phyloP scores from a whole-genome alignment of 2,797 vertebrate species.

The Varecia variegata region DNA sequence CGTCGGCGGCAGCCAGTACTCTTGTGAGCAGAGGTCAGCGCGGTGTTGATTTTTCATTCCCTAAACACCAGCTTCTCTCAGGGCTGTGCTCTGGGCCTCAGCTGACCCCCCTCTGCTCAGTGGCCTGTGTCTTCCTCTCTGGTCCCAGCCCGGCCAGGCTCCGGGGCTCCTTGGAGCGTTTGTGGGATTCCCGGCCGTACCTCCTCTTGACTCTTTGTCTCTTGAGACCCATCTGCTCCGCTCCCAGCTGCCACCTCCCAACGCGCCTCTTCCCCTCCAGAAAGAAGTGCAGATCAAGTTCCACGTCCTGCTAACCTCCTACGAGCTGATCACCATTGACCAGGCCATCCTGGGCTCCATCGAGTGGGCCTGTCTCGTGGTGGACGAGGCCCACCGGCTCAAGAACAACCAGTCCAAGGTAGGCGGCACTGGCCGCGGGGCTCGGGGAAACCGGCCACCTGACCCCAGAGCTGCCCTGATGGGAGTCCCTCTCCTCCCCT shows the following conservation, averaged over 20 bases:
- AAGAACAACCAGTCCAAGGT: conserved; percentile 99
- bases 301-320: conserved; percentile 96
- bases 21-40: rapidly evolving
- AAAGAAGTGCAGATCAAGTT: conserved; percentile 98
- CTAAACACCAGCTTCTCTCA: rapidly evolving
- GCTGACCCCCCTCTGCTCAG: not conserved
- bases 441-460: rapidly evolving
- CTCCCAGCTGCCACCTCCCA: not conserved
- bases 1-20: rapidly evolving
- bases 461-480: not conserved
- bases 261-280: conserved; percentile 79
- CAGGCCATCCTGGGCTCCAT: conserved; percentile 97
- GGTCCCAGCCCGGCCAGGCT: not conserved
- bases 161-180: not conserved
- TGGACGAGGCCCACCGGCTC: conserved; percentile 97
- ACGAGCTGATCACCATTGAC: conserved; percentile 98
- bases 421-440: not conserved
- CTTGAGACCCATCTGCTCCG: rapidly evolving
- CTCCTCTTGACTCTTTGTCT: not conserved
- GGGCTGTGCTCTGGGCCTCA: not conserved
- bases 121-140: not conserved
- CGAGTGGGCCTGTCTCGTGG: conserved; percentile 97
- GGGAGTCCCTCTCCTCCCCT: not conserved
- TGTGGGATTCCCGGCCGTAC: not conserved
- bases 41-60: rapidly evolving